A percentile compares a stretch with the other conserved stretches of the same genome.
Conservation (phyloP, 2,888 invertebrate species). For the Quadroppia sp. region DNA sequence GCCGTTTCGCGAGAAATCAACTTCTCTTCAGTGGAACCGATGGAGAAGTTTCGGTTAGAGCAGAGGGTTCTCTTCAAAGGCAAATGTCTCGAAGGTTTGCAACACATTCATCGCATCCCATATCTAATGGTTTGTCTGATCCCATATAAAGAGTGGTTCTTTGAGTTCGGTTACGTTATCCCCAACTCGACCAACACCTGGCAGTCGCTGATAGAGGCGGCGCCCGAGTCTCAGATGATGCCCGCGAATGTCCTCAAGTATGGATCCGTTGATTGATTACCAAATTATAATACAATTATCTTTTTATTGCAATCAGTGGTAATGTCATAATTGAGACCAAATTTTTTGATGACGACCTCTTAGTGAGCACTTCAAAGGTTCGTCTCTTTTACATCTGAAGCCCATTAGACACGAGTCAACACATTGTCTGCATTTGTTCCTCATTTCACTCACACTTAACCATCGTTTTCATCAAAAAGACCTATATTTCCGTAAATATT, state of each 20-base stretch:
- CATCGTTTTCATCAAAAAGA: neutral
- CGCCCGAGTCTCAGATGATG: slow-evolving; percentile 99
- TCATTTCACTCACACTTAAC: neutral
- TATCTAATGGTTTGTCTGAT: slow-evolving; percentile 2
- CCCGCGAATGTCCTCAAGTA: slow-evolving; percentile 96
- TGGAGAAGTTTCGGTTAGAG: slow-evolving; percentile 93
- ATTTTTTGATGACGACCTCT: slow-evolving; percentile 88
- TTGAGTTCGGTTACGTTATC: slow-evolving; percentile 98
- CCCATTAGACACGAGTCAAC: neutral
- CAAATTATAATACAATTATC: slow-evolving; percentile 32
- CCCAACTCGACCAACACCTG: slow-evolving; percentile 98
- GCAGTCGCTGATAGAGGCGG: slow-evolving; percentile 98
- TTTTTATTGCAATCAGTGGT: slow-evolving; percentile 65
- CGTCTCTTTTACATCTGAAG: slow-evolving; percentile 85
- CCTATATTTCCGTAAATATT: neutral
- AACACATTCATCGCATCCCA: neutral
- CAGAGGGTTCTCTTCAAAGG: slow-evolving; percentile 69
- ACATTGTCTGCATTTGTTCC: neutral
- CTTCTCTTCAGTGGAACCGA: slow-evolving; percentile 68
- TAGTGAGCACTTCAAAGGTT: slow-evolving; percentile 90
- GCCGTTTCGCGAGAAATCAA: slow-evolving; percentile 59
- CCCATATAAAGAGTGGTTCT: slow-evolving; percentile 77
- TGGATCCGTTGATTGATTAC: slow-evolving; percentile 47
- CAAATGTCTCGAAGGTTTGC: slow-evolving; percentile 70
- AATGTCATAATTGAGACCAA: slow-evolving; percentile 95